Conservation (phyloP, 2,113 vertebrate genomes). For the Oreochromis tanganicae region DNA sequence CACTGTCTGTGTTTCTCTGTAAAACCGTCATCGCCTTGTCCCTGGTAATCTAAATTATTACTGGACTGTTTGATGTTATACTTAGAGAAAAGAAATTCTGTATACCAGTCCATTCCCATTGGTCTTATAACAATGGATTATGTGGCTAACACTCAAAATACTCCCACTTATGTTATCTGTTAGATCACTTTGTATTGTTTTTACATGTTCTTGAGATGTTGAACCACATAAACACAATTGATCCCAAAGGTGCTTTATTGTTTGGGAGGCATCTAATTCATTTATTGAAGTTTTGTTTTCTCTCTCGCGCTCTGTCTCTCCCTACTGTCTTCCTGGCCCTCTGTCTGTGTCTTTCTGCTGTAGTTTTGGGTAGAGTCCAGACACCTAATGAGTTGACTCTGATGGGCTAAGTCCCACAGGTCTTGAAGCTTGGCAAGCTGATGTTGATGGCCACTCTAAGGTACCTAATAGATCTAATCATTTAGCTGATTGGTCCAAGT, state of each 20-base stretch:
- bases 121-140: slow-evolving; percentile 60
- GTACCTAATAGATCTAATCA: slow-evolving; percentile 74
- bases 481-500: slow-evolving; percentile 70
- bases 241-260: slow-evolving; percentile 50
- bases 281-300: slow-evolving; percentile 47
- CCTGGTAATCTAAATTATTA: slow-evolving; percentile 67
- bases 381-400: slow-evolving; percentile 69
- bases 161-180: slow-evolving; percentile 60
- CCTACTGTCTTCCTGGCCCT: slow-evolving; percentile 9
- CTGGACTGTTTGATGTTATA: slow-evolving; percentile 64
- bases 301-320: neutral
- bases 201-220: slow-evolving; percentile 60
- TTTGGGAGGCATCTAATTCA: slow-evolving; percentile 39
- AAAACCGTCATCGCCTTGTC: slow-evolving; percentile 45
- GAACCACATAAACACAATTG: slow-evolving; percentile 61
- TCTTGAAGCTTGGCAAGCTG: slow-evolving; percentile 44
- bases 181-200: slow-evolving; percentile 67
- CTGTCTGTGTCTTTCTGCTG: slow-evolving; percentile 52
- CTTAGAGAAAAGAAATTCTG: slow-evolving; percentile 50
- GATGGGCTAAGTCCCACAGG: slow-evolving; percentile 64
- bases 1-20: slow-evolving; percentile 49
- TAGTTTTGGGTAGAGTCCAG: slow-evolving; percentile 64
- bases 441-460: slow-evolving; percentile 59
- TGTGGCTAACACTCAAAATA: slow-evolving; percentile 66
- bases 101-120: slow-evolving; percentile 48